Evolutionary conservation across 2,797 vertebrate genomes (phyloP).

Genomic region (Notolepis coatsorum): DNA sequence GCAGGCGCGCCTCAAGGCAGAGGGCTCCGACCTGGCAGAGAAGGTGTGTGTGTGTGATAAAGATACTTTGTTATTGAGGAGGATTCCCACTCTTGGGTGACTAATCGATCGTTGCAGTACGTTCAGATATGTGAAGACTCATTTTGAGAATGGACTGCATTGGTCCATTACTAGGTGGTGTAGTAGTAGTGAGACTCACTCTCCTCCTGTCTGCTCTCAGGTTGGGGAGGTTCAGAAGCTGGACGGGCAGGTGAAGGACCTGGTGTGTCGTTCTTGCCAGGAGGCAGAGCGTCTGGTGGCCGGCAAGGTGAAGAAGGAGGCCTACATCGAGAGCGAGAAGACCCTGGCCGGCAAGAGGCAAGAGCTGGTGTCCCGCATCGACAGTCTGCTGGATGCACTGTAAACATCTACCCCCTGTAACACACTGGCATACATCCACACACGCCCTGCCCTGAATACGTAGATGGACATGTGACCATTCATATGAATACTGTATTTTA

Average conservation of each 20-base stretch:
- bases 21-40: conserved; percentile 95
- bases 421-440: not conserved
- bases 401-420: conserved; percentile 65
- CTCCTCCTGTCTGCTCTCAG: conserved; percentile 71
- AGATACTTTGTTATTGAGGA: too few species aligned
- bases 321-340: conserved; percentile 95
- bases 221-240: conserved; percentile 97
- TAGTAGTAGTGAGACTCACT: not conserved
- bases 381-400: conserved; percentile 94
- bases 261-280: conserved; percentile 90
- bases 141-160: too few species aligned
- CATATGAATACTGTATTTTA: too few species aligned
- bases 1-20: conserved; percentile 93
- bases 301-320: conserved; percentile 97
- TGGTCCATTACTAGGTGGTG: too few species aligned
- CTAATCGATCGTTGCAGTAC: too few species aligned
- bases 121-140: too few species aligned
- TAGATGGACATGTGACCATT: conserved; percentile 21
- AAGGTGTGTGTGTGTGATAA: conserved; percentile 84
- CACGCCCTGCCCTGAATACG: conserved; percentile 5
- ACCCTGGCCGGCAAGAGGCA: conserved; percentile 89
- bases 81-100: too few species aligned
- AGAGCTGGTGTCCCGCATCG: conserved; percentile 93
- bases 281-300: conserved; percentile 96
- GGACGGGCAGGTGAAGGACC: conserved; percentile 93